phyloP scores from a whole-genome alignment of 2,797 vertebrate genomes.

The Craterocephalus amniculus region DNA sequence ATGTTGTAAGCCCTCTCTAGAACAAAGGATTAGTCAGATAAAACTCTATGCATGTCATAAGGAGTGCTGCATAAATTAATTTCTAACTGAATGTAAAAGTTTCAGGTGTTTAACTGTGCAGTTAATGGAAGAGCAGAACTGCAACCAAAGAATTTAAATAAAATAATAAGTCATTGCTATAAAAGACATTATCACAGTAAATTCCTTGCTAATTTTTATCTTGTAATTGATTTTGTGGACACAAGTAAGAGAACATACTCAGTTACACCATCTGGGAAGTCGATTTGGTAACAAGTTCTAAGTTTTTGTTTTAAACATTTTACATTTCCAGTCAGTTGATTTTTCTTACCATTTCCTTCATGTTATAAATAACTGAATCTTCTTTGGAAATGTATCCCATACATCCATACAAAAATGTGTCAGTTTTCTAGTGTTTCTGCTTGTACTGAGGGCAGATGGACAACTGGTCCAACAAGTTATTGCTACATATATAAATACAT shows the following conservation, averaged over 20 bases:
- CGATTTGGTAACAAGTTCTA: too few relatives aligned
- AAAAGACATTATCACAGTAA: not conserved
- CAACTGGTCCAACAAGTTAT: too few relatives aligned
- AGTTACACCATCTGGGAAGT: too few relatives aligned
- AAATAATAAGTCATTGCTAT: not conserved
- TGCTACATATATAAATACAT: too few relatives aligned
- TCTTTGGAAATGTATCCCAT: not conserved
- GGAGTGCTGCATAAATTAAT: constrained; percentile 21
- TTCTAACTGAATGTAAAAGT: constrained; percentile 24
- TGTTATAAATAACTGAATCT: not conserved
- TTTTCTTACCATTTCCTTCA: not conserved
- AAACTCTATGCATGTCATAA: constrained; percentile 32
- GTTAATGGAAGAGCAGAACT: not conserved
- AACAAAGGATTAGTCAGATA: constrained; percentile 38
- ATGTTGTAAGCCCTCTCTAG: constrained; percentile 11
- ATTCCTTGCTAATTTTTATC: not conserved
- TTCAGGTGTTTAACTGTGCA: not conserved
- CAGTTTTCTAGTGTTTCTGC: too few relatives aligned
- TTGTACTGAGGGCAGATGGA: too few relatives aligned
- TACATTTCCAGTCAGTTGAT: not conserved
- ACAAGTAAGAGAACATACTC: too few relatives aligned
- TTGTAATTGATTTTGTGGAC: not conserved
- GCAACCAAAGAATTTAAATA: not conserved
- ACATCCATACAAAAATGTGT: not conserved
- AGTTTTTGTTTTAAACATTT: too few relatives aligned